A percentile compares a stretch with the other conserved stretches of the same genome.
phyloP scores from a whole-genome alignment of 2,797 vertebrate species.

The Hybognathus amarus region DNA sequence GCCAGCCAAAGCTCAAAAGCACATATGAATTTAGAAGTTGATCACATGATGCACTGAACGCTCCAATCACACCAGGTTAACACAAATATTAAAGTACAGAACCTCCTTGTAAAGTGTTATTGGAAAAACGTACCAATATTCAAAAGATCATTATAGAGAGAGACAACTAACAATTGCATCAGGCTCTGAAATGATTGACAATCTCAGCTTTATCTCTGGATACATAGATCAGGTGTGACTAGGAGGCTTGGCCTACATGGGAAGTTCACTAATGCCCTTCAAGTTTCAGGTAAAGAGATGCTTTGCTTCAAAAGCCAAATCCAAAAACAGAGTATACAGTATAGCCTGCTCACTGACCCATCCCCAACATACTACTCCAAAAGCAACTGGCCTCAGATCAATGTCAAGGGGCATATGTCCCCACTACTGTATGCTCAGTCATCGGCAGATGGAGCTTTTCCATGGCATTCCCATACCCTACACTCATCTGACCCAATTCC shows the following conservation, averaged over 20 bases:
- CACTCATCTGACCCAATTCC: conserved; percentile 49
- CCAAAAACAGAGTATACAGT: background rate
- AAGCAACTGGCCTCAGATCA: background rate
- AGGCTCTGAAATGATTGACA: background rate
- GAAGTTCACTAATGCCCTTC: background rate
- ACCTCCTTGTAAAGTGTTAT: background rate
- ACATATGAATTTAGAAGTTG: background rate
- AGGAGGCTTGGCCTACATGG: background rate
- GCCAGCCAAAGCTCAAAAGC: no score
- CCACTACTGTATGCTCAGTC: background rate
- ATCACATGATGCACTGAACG: background rate
- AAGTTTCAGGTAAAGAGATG: background rate
- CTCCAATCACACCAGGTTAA: background rate
- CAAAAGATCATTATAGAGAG: background rate
- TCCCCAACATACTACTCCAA: background rate
- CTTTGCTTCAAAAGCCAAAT: background rate
- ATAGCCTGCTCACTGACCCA: background rate
- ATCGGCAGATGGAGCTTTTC: conserved; percentile 30
- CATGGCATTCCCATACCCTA: conserved; percentile 21
- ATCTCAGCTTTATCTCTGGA: background rate
- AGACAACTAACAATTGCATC: background rate
- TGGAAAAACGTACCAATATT: background rate
- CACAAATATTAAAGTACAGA: background rate
- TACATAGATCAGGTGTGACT: background rate
- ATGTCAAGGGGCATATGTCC: conserved; percentile 17